Evolutionary conservation across 2,113 vertebrate genomes (phyloP), one percentile per base, ranked within the genome.

Genomic region (Laticauda colubrina): DNA sequence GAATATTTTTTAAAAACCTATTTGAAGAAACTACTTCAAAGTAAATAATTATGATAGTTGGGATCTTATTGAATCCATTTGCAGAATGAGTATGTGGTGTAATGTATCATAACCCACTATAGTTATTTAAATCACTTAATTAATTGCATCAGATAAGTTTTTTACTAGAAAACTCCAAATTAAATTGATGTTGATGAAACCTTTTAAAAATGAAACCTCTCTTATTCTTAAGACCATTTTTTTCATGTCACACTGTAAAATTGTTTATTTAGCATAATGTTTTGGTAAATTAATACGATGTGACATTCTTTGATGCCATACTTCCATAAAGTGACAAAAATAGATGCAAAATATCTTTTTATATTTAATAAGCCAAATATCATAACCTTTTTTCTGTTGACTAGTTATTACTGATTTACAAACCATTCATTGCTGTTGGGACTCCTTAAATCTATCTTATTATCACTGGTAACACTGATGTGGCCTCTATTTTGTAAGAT

Each of bases 21-120:
- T 95, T 95, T 69, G 93, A 94, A 39, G 20, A 94, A 87, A 95
- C 93, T 2, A 95, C 24, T 54, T 91, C 57, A 88, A 56, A 93
- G 88, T 89, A 94, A 92, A 23, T 0, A 96, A 97, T 97, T 96
- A 96, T 92, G 90, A 96, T 95, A 95, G 94, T 93, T 34, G 34
- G 2, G 53, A 56, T 92, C 14, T 3, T 75, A 81, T 5, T 55
- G 4, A 3, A 51, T 4, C 55, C 26, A n/a, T 89, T 89, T 56
- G 34, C 26, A 26, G 20, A 48, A 14, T n/a, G n/a, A 39, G 11
- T 10, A 48, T 29, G 18, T 4, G 26, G 69, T 6, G 12, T 14
- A 69, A 51, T 48, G 23, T 8, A 34, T 4, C n/a, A 26, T 20
- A 26, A 53, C 2, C 48, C 8, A 90, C 1, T 34, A 11, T n/a